Base-by-base conservation (phyloP, 2,113 vertebrate genomes). In the Naja naja region DNA sequence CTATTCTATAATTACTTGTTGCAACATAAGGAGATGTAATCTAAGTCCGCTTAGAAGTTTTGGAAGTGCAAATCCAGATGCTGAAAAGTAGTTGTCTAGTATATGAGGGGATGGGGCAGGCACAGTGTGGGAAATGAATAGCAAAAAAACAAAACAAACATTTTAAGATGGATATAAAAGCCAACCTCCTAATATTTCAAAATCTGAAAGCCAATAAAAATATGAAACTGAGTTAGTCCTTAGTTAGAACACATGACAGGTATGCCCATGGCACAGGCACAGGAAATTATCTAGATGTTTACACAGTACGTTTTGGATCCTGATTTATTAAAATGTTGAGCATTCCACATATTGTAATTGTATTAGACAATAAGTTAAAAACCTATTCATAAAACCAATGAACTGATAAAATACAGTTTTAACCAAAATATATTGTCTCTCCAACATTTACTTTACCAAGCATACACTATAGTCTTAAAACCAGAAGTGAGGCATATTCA, bases 391-490 rank as follows among this genome's bases (percentile, higher is more conserved):
- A 60, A 85, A 90, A 86, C 27, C 54, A 90, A 5, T 64, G 20
- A 87, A 89, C 39, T 14, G 52, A 87, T 55, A 89, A 60, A 86
- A 60, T 64, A 49, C 22, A 39, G 56, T 14, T 20, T 86, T 94
- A 93, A 88, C 93, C 95, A 69, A 94, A 54, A 0, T 30, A 56
- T 20, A 90, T 43, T 81, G 14, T 90, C 89, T 93, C 91, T 54
- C 64, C 54, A 91, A 93, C 94, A 94, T 91, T 91, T 90, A 53
- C n/a, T 94, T 91, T 93, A 94, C 1, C 87, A 92, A 97, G 64
- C 94, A 96, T 89, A 93, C 91, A 95, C 93, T 95, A 93, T 89
- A 89, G 87, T 89, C 96, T 97, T 94, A 93, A 85, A 96, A 49
- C 56, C 60, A 91, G 23, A 89, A 95, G 43, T 2, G 92, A 95